phyloP scores from a whole-genome alignment of 2,113 vertebrate genomes.

The Salvelinus fontinalis region DNA sequence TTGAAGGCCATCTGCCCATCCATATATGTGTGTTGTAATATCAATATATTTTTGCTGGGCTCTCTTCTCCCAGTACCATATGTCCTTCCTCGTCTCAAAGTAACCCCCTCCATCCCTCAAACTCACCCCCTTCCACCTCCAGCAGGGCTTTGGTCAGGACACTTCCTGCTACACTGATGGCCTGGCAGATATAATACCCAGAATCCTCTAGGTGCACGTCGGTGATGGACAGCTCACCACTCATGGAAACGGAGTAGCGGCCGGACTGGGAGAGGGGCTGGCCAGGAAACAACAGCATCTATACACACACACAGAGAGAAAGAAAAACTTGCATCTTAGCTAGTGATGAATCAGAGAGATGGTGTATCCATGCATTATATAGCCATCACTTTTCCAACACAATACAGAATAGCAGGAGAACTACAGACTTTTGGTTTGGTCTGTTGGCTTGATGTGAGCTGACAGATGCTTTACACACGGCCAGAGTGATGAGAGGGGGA shows the following conservation, averaged over 20 bases:
- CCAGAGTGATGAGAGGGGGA: constrained; percentile 42
- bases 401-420: too few relatives aligned
- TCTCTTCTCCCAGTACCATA: not conserved
- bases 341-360: too few relatives aligned
- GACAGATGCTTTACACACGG: constrained; percentile 28
- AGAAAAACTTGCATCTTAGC: too few relatives aligned
- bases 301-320: constrained; percentile 20
- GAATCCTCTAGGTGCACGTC: constrained; percentile 91
- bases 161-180: constrained; percentile 95
- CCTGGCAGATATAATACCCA: constrained; percentile 97
- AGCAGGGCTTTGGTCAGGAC: constrained; percentile 93
- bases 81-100: not conserved
- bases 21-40: too few relatives aligned
- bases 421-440: constrained; percentile 16
- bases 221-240: constrained; percentile 89
- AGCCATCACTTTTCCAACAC: too few relatives aligned
- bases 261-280: constrained; percentile 92
- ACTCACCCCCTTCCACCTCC: constrained; percentile 94
- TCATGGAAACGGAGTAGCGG: constrained; percentile 93
- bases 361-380: too few relatives aligned
- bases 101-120: too few relatives aligned
- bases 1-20: not conserved
- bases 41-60: too few relatives aligned
- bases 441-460: constrained; percentile 13
- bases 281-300: constrained; percentile 95